Percentiles rank a stretch among this genome's conserved stretches.
phyloP scores from a whole-genome alignment of 2,888 invertebrate genomes.

The Drosophila buzzatii region DNA sequence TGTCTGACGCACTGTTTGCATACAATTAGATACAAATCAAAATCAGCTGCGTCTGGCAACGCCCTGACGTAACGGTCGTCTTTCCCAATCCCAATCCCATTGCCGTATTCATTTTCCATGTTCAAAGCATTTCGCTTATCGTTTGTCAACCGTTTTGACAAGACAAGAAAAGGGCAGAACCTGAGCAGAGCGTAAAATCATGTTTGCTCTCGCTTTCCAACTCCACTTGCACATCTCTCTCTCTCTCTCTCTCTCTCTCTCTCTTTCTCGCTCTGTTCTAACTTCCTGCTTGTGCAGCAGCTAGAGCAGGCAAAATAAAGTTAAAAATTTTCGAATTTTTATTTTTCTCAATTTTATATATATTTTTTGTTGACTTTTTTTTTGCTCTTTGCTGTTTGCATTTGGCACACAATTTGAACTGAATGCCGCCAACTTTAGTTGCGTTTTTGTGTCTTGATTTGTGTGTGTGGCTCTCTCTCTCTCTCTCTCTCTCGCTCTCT shows the following conservation, averaged over 20 bases:
- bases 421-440: constrained; percentile 68
- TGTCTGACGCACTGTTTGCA: constrained; percentile 68
- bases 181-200: constrained; percentile 53
- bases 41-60: constrained; percentile 71
- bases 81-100: constrained; percentile 22
- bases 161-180: constrained; percentile 76
- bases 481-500: not conserved
- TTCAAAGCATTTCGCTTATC: constrained; percentile 50
- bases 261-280: not conserved
- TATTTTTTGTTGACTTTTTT: constrained; percentile 23
- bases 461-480: constrained; percentile 25
- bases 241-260: not conserved
- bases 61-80: constrained; percentile 39
- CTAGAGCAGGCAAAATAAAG: constrained; percentile 43
- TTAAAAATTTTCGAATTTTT: constrained; percentile 67
- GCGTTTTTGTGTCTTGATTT: constrained; percentile 70
- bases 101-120: constrained; percentile 14
- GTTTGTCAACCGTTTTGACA: constrained; percentile 77
- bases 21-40: constrained; percentile 81
- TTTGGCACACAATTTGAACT: constrained; percentile 68
- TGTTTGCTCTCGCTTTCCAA: constrained; percentile 21
- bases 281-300: constrained; percentile 58
- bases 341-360: constrained; percentile 30
- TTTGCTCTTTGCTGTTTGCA: constrained; percentile 66
- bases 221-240: not conserved